Percentiles rank a stretch among this genome's conserved stretches.
Evolutionary conservation across 1,140 invertebrate species (phyloP).

Genomic region (Hirudo medicinalis): DNA sequence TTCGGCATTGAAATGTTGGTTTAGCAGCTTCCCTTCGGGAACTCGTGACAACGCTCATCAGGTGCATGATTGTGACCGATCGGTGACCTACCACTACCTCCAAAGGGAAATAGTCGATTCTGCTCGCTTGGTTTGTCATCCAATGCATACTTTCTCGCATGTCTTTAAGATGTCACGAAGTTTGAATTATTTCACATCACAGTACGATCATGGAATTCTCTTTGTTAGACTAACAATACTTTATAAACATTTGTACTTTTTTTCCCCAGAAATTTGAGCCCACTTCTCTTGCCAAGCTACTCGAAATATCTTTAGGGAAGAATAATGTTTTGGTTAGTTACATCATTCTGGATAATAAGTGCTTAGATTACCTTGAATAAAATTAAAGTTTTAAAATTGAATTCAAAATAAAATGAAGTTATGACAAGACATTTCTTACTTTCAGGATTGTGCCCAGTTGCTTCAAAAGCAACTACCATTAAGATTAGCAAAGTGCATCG

Average conservation of each 20-base stretch:
- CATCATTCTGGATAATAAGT: background rate
- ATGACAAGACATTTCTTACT: background rate
- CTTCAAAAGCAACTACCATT: conserved; percentile 4
- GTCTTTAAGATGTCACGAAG: background rate
- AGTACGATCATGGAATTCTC: background rate
- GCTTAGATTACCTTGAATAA: background rate
- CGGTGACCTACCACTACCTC: conserved; percentile 1
- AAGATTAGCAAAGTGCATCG: background rate
- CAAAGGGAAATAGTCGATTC: background rate
- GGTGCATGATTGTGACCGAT: background rate
- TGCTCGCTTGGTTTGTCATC: background rate
- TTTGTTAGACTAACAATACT: background rate
- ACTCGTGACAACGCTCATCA: conserved; percentile 1
- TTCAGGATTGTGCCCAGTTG: background rate
- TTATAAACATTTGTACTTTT: too few relatives aligned
- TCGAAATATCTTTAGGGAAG: background rate
- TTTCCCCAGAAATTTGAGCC: too few relatives aligned
- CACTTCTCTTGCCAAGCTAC: background rate
- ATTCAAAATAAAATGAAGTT: background rate
- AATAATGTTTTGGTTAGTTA: background rate
- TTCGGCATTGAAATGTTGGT: background rate
- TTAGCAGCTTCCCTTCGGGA: background rate
- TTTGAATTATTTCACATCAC: background rate
- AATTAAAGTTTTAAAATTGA: background rate
- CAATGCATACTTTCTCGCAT: background rate